Evolutionary conservation across 2,888 invertebrate species (phyloP), one percentile per base, ranked within the genome.

Genomic region (Dendrolimus pini): DNA sequence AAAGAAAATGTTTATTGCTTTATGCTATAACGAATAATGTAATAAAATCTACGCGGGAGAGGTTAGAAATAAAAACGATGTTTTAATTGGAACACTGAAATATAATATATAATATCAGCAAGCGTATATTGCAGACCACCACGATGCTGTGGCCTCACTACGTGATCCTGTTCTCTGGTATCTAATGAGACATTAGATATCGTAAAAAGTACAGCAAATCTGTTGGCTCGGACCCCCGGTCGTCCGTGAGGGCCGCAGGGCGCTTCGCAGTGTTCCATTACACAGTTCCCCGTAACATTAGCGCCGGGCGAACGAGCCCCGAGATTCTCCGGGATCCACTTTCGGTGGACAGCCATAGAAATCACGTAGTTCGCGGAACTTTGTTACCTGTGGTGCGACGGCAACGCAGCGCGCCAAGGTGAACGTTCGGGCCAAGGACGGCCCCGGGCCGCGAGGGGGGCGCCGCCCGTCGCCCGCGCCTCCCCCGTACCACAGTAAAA

Each of bases 361-460:
- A 89, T 87, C 87, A 85, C 83, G 84, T 82, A 85, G 88, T 89
- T 90, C 90, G 90, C 89, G 83, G 90, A 90, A 90, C 89, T 89
- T 84, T 80, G 89, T 87, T 91, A 90, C 91, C 89, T 89, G 89
- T 85, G 87, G 82, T 85, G 85, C 82, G 84, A 66, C 74, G 74
- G 83, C 82, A 80, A 78, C 85, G 83, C 84, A 82, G 82, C 87
- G 82, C 76, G 83, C 88, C 88, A 91, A 91, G 90, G 89, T 91
- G 91, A 87, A 91, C 85, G 89, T 78, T 86, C 89, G 86, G 85
- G 87, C 89, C 89, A 89, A 89, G 89, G 90, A 91, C 89, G 91
- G 82, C 76, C 76, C 79, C 83, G 77, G 78, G 75, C 80, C 78
- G 83, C 78, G 82, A 85, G 83, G 82, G 82, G 82, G 79, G 80